Conservation (phyloP, 2,797 vertebrate species). For the Protonibea diacanthus region DNA sequence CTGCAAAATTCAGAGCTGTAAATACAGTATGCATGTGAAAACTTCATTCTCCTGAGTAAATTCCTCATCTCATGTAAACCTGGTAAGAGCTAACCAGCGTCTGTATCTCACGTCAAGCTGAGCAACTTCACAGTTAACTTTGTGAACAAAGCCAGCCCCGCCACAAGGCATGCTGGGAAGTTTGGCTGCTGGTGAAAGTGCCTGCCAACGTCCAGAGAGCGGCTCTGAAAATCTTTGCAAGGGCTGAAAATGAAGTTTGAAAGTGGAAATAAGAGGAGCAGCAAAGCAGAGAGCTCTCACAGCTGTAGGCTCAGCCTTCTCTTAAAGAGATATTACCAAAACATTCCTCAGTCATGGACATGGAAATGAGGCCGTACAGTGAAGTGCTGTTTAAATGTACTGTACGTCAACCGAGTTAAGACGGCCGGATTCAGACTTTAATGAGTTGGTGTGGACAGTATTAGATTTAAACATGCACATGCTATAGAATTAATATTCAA, state of each 20-base stretch:
- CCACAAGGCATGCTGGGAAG: conserved; percentile 80
- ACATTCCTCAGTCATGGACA: conserved; percentile 56
- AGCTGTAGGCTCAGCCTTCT: conserved; percentile 62
- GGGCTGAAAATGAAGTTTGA: conserved; percentile 76
- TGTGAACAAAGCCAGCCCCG: conserved; percentile 67
- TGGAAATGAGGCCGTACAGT: conserved; percentile 1
- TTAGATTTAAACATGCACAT: not conserved
- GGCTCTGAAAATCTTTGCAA: conserved; percentile 66
- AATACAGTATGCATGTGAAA: conserved; percentile 26
- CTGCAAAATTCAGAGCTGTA: conserved; percentile 16
- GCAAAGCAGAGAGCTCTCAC: conserved; percentile 65
- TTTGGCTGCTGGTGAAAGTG: conserved; percentile 74
- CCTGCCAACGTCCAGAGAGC: conserved; percentile 68
- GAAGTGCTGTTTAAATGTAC: not conserved
- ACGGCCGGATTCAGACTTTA: not conserved
- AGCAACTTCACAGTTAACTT: conserved; percentile 81
- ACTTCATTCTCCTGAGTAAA: not conserved
- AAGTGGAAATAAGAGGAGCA: conserved; percentile 67
- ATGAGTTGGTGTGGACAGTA: not conserved
- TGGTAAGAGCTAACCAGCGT: conserved; percentile 16
- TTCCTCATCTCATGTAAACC: conserved; percentile 23
- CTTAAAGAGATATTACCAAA: conserved; percentile 74
- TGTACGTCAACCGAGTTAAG: not conserved
- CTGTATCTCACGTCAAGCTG: conserved; percentile 37
- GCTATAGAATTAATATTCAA: conserved; percentile 1